Conservation (phyloP, 2,113 vertebrate genomes). For the Erythrolamprus reginae region DNA sequence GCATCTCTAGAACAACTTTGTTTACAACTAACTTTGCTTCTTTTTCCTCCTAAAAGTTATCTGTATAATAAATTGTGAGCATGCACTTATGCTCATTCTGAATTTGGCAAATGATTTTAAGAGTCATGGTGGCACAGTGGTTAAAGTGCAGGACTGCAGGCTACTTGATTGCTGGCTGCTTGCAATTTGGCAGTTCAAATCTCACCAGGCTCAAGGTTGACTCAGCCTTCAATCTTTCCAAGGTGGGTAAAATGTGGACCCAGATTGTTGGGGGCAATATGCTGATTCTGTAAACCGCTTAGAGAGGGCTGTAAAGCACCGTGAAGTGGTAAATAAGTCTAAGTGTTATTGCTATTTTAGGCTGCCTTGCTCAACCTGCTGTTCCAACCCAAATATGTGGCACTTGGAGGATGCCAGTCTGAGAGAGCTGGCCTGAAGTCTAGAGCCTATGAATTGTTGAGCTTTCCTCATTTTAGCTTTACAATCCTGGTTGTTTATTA, state of each 20-base stretch:
- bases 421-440: not conserved
- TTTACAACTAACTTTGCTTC: not conserved
- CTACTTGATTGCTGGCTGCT: too few relatives aligned
- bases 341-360: not conserved
- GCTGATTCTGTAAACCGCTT: too few relatives aligned
- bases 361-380: not conserved
- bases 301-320: too few relatives aligned
- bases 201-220: too few relatives aligned
- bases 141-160: too few relatives aligned
- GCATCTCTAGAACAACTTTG: not conserved
- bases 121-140: too few relatives aligned
- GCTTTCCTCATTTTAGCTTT: not conserved
- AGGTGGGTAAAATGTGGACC: too few relatives aligned
- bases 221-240: too few relatives aligned
- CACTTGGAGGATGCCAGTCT: not conserved
- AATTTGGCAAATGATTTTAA: not conserved
- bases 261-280: too few relatives aligned
- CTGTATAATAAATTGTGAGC: not conserved
- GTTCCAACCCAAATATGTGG: not conserved
- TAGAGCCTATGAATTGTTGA: too few relatives aligned
- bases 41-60: not conserved
- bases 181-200: too few relatives aligned
- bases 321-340: too few relatives aligned
- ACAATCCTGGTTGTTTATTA: not conserved
- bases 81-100: not conserved